Evolutionary conservation across 2,888 invertebrate genomes (phyloP).

Genomic region (Meganola albula): DNA sequence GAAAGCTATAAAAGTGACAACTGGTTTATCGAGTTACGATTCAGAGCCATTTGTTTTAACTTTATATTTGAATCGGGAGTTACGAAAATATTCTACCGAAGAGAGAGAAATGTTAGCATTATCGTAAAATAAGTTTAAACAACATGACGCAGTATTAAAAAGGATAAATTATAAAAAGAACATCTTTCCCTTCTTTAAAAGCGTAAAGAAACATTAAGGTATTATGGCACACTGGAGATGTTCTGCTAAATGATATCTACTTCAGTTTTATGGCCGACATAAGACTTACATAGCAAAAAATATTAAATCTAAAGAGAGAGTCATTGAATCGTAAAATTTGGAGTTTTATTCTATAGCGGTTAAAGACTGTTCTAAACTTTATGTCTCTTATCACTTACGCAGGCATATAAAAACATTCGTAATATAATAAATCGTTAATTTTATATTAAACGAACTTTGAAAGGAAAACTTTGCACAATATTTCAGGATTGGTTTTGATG

Average conservation of each 20-base stretch:
- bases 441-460: too few species aligned
- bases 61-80: conserved; percentile 6
- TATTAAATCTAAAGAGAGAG: conserved; percentile 18
- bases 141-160: too few species aligned
- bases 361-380: conserved; percentile 8
- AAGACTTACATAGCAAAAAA: conserved; percentile 23
- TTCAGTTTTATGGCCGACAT: conserved; percentile 47
- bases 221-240: conserved; percentile 60
- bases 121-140: too few species aligned
- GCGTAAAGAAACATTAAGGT: conserved; percentile 44
- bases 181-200: conserved; percentile 41
- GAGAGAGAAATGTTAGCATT: too few species aligned
- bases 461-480: too few species aligned
- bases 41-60: conserved; percentile 7
- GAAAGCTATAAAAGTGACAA: conserved; percentile 12
- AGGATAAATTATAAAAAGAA: conserved; percentile 53
- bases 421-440: too few species aligned
- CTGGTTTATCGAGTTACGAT: conserved; percentile 13
- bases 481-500: too few species aligned
- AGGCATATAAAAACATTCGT: too few species aligned
- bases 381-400: conserved; percentile 10
- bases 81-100: too few species aligned
- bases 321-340: conserved; percentile 19
- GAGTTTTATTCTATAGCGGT: conserved; percentile 8
- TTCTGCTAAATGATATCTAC: conserved; percentile 48